A percentile compares a stretch with the other conserved stretches of the same genome.
Evolutionary conservation across 1,140 invertebrate genomes (phyloP).

Genomic region (Temnothorax longispinosus): DNA sequence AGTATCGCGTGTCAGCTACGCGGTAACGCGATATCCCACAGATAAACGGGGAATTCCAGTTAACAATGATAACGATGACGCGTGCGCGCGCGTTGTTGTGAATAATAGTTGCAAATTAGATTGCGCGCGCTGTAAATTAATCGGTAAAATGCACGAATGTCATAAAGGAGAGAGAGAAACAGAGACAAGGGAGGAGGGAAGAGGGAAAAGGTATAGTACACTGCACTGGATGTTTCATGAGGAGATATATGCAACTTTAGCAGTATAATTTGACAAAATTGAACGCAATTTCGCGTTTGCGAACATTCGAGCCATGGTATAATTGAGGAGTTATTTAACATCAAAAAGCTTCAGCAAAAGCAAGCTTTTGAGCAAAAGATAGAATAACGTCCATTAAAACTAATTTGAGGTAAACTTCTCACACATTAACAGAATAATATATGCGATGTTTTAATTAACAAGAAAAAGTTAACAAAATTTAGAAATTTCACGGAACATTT

Average conservation of each 20-base stretch:
- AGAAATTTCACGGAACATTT: neutral
- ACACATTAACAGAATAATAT: neutral
- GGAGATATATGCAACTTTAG: neutral
- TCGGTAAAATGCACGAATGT: slow-evolving; percentile 25
- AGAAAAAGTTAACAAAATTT: neutral
- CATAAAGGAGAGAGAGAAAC: neutral
- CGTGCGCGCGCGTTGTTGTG: neutral
- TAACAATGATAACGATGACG: slow-evolving; percentile 34
- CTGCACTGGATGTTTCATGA: slow-evolving; percentile 8
- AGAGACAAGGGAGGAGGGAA: neutral
- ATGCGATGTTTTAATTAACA: neutral
- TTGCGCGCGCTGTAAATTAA: slow-evolving; percentile 47
- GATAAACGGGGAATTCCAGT: slow-evolving; percentile 47
- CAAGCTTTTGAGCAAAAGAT: neutral
- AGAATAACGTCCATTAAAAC: neutral
- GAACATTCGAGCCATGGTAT: slow-evolving; percentile 1
- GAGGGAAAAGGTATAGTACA: too few relatives aligned
- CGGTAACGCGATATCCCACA: slow-evolving; percentile 4
- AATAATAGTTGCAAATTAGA: slow-evolving; percentile 47
- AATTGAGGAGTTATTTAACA: slow-evolving; percentile 42
- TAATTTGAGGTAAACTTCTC: slow-evolving; percentile 12
- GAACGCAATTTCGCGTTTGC: slow-evolving; percentile 24
- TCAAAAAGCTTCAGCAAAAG: slow-evolving; percentile 1
- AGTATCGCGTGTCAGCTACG: slow-evolving; percentile 37
- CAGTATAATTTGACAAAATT: slow-evolving; percentile 37